Base-by-base conservation (phyloP, 2,888 invertebrate species). In the Dolichopus griseipennis region DNA sequence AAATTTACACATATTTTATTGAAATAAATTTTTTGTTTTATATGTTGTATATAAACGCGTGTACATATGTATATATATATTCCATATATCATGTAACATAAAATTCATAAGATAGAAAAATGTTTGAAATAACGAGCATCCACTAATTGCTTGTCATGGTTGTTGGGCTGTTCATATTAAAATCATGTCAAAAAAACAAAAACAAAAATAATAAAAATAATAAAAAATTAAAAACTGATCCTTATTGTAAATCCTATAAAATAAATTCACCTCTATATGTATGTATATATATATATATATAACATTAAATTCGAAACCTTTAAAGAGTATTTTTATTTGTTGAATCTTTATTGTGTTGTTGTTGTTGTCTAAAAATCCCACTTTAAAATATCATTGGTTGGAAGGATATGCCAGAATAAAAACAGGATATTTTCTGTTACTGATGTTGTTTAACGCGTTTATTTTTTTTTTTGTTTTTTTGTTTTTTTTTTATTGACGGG, bases 131-230 rank as follows among this genome's bases (percentile, higher is more conserved):
- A 12, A 52, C 52, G 18, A 52, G 52, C 6, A 18, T 18, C 18
- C 52, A 52, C 52, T 52, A 52, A 52, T 52, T 52, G 52, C 52
- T 18, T 52, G 52, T 52, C 52, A 52, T 52, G 52, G n/a, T 37
- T 52, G 15, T n/a, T 52, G 18, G 52, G n/a, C 18, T 52, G 18
- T 52, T 52, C 52, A 52, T 52, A 52, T 52, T 52, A 52, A 15
- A 52, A 12, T 3, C 52, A 27, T 52, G 8, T 52, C 8, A 52
- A n/a, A 52, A 41, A 12, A 52, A 18, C 8, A 52, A 52, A 52
- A 2, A 52, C 15, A 52, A 52, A 41, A 9, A 15, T 15, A 43
- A 43, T 3, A 43, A 43, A 43, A 43, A 43, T 10, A 43, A 15
- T 12, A 43, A n/a, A 43, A 15, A 52, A 52, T 12, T 6, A 18